These are phyloP conservation scores for Ophion obscuratus DNA, from an alignment of 2,888 invertebrate species.

Conservation along the genomic window DNA sequence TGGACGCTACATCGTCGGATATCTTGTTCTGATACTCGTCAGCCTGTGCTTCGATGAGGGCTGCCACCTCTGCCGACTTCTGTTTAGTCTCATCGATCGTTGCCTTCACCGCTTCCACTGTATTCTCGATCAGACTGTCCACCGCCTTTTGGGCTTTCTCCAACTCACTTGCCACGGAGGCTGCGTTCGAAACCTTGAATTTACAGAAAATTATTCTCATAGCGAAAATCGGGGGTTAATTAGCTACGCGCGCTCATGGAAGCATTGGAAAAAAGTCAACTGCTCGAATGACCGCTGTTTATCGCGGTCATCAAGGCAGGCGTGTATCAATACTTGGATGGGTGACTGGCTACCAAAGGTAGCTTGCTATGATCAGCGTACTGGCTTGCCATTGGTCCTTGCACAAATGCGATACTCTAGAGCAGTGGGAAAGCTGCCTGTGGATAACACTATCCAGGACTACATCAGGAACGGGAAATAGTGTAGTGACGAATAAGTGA, in stretches of 20 bases:
- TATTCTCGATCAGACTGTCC: not conserved
- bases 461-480: not conserved
- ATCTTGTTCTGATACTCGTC: not conserved
- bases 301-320: no score
- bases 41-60: constrained; percentile 2
- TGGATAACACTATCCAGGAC: no score
- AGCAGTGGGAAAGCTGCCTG: not conserved
- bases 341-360: no score
- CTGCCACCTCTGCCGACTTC: not conserved
- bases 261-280: no score
- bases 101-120: not conserved
- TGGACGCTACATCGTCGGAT: not conserved
- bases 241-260: no score
- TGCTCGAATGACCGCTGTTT: no score
- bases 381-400: no score
- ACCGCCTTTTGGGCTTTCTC: constrained; percentile 6
- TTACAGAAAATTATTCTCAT: not conserved
- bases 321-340: no score
- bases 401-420: no score
- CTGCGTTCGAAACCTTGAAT: constrained; percentile 28
- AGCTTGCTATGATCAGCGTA: no score
- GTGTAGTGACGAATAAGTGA: no score
- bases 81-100: not conserved
- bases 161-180: not conserved
- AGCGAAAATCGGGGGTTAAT: not conserved